Percentiles rank a stretch among this genome's conserved stretches.
These are phyloP conservation scores for Cepaea nemoralis DNA, from an alignment of 1,140 invertebrate species.

Conservation along the genomic window DNA sequence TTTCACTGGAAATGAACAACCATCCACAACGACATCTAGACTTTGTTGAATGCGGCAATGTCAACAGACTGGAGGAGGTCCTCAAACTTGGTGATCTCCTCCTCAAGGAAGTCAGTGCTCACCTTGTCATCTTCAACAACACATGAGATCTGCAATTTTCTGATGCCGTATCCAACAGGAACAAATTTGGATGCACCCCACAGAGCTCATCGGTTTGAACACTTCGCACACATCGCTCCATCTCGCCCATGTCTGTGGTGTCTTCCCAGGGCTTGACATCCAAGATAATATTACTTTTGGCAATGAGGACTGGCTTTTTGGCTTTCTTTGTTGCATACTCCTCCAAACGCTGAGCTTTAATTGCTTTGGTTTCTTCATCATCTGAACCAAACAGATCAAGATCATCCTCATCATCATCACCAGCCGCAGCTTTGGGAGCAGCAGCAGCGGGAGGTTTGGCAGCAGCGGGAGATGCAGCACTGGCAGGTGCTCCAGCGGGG, in stretches of 20 bases:
- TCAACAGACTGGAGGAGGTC: constrained; percentile 71
- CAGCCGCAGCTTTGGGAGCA: constrained; percentile 48
- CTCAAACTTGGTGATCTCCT: constrained; percentile 66
- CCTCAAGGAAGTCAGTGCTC: constrained; percentile 69
- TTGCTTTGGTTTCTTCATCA: constrained; percentile 82
- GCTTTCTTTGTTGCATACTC: constrained; percentile 92
- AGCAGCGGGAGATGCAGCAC: constrained; percentile 38
- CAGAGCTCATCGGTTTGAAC: constrained; percentile 88
- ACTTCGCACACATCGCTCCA: constrained; percentile 86
- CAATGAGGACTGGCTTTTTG: constrained; percentile 82
- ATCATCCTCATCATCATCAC: constrained; percentile 61
- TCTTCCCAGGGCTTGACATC: constrained; percentile 99
- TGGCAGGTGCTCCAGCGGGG: constrained; percentile 48
- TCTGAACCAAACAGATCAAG: constrained; percentile 93
- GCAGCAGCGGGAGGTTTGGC: constrained; percentile 42
- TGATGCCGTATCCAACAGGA: constrained; percentile 94
- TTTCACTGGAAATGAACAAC: no score
- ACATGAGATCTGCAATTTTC: constrained; percentile 93
- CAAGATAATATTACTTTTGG: constrained; percentile 93
- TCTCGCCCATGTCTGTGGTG: constrained; percentile 90
- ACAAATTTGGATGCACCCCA: constrained; percentile 94
- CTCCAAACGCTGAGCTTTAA: constrained; percentile 86
- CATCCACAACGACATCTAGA: no score
- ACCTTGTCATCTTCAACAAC: constrained; percentile 92
- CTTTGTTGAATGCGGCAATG: constrained; percentile 67